Base-by-base conservation (phyloP, 2,797 vertebrate genomes). In the Enteromius mattozi region DNA sequence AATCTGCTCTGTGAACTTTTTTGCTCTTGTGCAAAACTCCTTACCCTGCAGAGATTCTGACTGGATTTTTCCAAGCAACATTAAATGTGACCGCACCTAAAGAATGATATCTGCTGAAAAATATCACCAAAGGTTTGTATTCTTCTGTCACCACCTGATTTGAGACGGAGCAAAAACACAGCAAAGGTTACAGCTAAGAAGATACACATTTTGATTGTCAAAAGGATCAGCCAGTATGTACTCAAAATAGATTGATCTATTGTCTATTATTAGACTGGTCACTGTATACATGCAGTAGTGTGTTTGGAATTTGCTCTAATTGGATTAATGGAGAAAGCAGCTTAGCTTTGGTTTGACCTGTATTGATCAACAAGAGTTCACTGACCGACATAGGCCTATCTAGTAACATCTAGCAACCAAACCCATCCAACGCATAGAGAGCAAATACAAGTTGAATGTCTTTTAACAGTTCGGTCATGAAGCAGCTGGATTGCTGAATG, bases 281-380 rank as follows among this genome's bases (percentile, higher is more conserved):
- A 21, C 7, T 85, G 13, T 82, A 68, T 61, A 24, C 37, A 59
- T 66, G 76, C 49, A 42, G 24, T 81, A 19, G 72, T 83, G 10
- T 80, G 37, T 82, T 79, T 56, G 69, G 35, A 40, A 51, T 71
- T 56, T 47, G 49, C 74, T 85, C 47, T 69, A 54, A 81, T 47
- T 86, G 79, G 78, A 86, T 84, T 70, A 70, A 21, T 40, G 21
- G 63, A 78, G 80, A 79, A 80, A 76, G 37, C 8, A 71, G 80
- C 77, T 76, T 80, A 56, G 45, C n/a, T 30, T 42, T 33, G 66
- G 51, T 51, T 7, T 71, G 51, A 37, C n/a, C 49, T 59, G 63
- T 37, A 83, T 35, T 70, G 54, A 66, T 40, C 30, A 69, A 76
- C 70, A 75, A 84, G 45, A 69, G 71, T 84, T 74, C 30, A 70